Evolutionary conservation across 2,113 vertebrate species (phyloP).

Genomic region (Semnopithecus entellus): DNA sequence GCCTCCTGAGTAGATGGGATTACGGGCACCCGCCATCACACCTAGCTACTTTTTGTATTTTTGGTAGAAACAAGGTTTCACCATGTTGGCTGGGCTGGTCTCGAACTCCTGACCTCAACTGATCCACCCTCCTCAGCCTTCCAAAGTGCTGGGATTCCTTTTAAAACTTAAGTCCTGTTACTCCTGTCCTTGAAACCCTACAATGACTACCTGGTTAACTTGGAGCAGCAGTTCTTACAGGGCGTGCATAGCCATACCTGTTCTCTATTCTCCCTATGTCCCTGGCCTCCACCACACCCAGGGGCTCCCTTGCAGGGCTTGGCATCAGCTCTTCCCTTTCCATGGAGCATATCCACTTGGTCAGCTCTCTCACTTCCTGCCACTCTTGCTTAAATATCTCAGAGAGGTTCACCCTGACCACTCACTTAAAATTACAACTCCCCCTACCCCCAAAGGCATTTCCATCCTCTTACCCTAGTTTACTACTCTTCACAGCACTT

Average conservation of each 20-base stretch:
- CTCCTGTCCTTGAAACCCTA: background rate
- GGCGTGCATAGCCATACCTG: accelerated
- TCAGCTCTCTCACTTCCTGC: background rate
- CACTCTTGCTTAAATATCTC: background rate
- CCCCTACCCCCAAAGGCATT: background rate
- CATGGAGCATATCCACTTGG: background rate
- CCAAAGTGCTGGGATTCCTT: background rate
- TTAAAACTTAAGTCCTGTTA: background rate
- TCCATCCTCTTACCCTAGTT: too few relatives aligned
- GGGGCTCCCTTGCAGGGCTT: background rate
- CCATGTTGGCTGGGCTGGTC: too few relatives aligned
- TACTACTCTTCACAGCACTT: background rate
- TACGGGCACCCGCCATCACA: too few relatives aligned
- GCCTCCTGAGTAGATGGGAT: too few relatives aligned
- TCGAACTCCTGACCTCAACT: too few relatives aligned
- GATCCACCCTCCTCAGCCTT: too few relatives aligned
- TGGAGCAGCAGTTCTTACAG: background rate
- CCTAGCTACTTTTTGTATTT: too few relatives aligned
- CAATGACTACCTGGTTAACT: background rate
- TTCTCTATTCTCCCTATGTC: background rate
- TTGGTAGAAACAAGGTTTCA: too few relatives aligned
- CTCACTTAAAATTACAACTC: background rate
- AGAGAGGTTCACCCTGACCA: background rate
- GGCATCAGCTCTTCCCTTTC: background rate
- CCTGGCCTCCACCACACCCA: background rate